Base-by-base conservation (phyloP, 2,797 vertebrate species). In the Leucoraja ocellata region DNA sequence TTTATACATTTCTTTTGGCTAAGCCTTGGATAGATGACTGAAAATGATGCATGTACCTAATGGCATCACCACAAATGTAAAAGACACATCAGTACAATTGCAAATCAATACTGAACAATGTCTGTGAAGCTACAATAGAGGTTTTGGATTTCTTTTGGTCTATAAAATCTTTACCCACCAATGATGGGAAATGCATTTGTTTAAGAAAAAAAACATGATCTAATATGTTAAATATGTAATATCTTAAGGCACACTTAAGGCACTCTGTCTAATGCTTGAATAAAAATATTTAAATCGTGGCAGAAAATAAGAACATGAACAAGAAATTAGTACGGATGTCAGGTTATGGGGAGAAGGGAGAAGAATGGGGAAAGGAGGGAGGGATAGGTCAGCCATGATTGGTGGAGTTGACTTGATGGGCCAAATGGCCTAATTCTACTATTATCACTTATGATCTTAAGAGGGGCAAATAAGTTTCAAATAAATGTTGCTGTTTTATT, bases 111-210 rank as follows among this genome's bases (percentile, higher is more conserved):
- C 32, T 11, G 63, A 18, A 39, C 63, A 71, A 39, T 13, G 86
- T 71, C 63, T 90, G 86, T 58, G 68, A 90, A 91, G 65, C 21
- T 91, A 71, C 63, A 39, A 9, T n/a, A 39, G 18, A 91, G 86
- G 65, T 68, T 39, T 91, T 23, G 28, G 65, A 68, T 91, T 91
- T 91, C 16, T 71, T 91, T 91, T 63, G 13, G 18, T 91, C 86
- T 71, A 16, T 71, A 71, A 91, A 68, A 39, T 91, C 18, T 91
- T 91, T 65, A 32, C 65, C n/a, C 28, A 23, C 8, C 36, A 21
- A 5, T 91, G 86, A 39, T 90, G 65, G n/a, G 32, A 32, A 71
- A 90, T 90, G 14, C 39, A 90, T 90, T 39, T 36, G n/a, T 74
- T 6, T 21, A 6, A 74, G 71, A 7, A 63, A 71, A 54, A 90